Percentiles rank a stretch among this genome's conserved stretches.
Conservation (phyloP, 2,888 invertebrate genomes). For the Dyspetes luteomarginatus region DNA sequence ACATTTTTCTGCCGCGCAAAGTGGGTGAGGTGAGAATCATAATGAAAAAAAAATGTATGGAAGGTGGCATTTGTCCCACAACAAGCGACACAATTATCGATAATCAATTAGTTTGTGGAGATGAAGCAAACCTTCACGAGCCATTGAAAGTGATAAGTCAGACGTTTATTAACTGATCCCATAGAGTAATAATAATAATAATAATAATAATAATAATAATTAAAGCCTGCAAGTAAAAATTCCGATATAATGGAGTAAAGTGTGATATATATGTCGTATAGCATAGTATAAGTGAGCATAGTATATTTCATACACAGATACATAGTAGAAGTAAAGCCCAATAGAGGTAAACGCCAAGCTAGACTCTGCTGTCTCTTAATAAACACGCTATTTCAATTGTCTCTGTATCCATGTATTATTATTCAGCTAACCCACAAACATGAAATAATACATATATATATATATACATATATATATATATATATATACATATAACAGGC, state of each 20-base stretch:
- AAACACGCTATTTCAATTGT: too few relatives aligned
- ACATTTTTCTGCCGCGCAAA: background rate
- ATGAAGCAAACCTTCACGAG: conserved; percentile 5
- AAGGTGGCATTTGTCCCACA: conserved; percentile 18
- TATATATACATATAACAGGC: too few relatives aligned
- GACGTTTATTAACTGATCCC: conserved; percentile 14
- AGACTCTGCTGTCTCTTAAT: too few relatives aligned
- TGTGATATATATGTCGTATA: background rate
- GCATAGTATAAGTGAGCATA: too few relatives aligned
- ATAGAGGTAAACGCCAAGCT: too few relatives aligned
- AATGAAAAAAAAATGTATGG: conserved; percentile 28
- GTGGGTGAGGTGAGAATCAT: conserved; percentile 7
- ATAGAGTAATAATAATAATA: background rate
- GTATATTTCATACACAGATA: too few relatives aligned
- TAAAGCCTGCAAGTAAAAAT: background rate
- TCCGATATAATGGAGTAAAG: conserved; percentile 12
- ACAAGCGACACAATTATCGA: conserved; percentile 43
- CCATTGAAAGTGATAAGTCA: conserved; percentile 24
- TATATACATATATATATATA: too few relatives aligned
- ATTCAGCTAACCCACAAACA: too few relatives aligned
- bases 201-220: background rate
- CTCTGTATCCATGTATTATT: too few relatives aligned
- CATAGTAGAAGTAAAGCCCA: too few relatives aligned
- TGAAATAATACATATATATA: too few relatives aligned
- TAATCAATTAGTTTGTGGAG: conserved; percentile 42